Conservation (phyloP, 53 echinoderm and acorn worm genomes). For the Holothuria scabra region DNA sequence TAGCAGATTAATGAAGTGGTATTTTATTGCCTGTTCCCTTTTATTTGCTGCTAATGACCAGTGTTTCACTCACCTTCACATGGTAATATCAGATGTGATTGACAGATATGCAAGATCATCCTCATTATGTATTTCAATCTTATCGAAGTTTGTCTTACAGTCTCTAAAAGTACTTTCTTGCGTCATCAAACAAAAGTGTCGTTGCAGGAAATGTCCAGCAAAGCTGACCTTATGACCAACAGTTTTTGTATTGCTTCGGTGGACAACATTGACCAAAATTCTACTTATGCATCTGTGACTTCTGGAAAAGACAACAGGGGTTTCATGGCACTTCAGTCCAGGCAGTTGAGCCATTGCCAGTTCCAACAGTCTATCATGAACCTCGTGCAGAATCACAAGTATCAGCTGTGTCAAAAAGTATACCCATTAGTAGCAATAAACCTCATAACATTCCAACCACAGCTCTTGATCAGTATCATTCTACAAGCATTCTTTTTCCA, state of each 20-base stretch:
- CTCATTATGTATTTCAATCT: not conserved
- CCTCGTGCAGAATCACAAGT: no score
- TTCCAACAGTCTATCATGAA: not conserved
- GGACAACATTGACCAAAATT: conserved; percentile 41
- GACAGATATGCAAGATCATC: conserved; percentile 25
- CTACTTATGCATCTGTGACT: not conserved
- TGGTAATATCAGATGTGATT: conserved; percentile 17
- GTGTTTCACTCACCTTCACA: conserved; percentile 31
- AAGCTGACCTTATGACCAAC: not conserved
- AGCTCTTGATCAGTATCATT: not conserved
- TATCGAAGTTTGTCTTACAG: conserved; percentile 34
- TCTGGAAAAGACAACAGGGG: not conserved
- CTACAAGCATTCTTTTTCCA: not conserved
- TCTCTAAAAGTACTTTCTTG: conserved; percentile 24
- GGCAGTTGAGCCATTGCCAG: conserved; percentile 1
- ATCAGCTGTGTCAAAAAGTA: no score
- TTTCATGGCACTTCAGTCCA: conserved; percentile 28
- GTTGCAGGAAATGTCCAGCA: conserved; percentile 13
- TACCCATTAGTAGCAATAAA: no score
- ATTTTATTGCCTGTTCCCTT: conserved; percentile 4
- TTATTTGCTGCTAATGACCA: conserved; percentile 35
- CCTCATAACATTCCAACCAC: no score
- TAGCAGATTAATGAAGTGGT: not conserved
- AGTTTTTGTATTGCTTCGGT: conserved; percentile 49
- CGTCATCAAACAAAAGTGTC: conserved; percentile 18